Base-by-base conservation (phyloP, 2,113 vertebrate genomes). In the Crotalus tigris region DNA sequence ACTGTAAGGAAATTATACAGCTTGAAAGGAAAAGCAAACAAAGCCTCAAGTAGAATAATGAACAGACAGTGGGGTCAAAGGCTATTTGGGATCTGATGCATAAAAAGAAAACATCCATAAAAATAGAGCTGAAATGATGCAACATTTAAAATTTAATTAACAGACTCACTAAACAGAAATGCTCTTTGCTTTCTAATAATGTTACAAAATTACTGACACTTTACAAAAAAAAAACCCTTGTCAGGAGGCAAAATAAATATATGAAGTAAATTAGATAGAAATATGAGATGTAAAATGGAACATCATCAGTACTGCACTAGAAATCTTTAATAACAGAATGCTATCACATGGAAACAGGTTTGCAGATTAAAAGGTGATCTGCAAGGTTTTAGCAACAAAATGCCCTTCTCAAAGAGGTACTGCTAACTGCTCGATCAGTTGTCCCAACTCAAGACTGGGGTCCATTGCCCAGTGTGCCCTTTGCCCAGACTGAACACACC, bases 221-320 rank as follows among this genome's bases (percentile, higher is more conserved):
- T 69, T 69, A 69, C 61, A 13, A 93, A 94, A 91, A 94, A 94
- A 91, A 92, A 94, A 90, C 93, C 69, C 91, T 87, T 87, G 91
- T 53, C 0, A 51, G 39, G 33, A 13, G 91, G 81, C 89, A 85
- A 91, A 92, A 87, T 24, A 94, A 93, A 39, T 0, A 0, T 55
- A 54, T 92, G 61, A 88, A 94, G 91, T 26, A 1, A 57, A 21
- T 0, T 81, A 13, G 24, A 86, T 61, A 57, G 26, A 59, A 23
- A 59, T 46, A 10, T 46, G n/a, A 6, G 17, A n/a, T 24, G 29
- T 49, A 4, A 58, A 91, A 59, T 58, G 39, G 10, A 39, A 81
- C 19, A 39, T 85, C 53, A 91, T 7, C 19, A 39, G 17, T 87
- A 23, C 26, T 87, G 39, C 29, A 85, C 29, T 69, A 85, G 26